Evolutionary conservation across 2,888 invertebrate genomes (phyloP).

Genomic region (Pollenia labialis): DNA sequence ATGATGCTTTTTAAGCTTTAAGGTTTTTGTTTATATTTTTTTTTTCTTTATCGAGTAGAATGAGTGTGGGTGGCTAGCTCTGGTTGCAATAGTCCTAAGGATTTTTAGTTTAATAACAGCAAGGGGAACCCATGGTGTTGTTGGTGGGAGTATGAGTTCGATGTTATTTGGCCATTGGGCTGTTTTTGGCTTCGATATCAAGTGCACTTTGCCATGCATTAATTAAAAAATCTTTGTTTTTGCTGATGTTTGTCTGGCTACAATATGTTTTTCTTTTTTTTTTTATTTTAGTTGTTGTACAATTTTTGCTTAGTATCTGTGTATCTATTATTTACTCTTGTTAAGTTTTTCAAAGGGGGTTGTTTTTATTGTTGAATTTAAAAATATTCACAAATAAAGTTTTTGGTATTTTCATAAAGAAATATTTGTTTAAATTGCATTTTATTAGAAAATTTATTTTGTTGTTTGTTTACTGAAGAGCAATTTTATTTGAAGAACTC

Average conservation of each 20-base stretch:
- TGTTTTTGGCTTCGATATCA: slow-evolving; percentile 71
- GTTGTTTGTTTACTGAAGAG: background rate
- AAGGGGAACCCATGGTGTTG: background rate
- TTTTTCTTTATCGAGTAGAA: background rate
- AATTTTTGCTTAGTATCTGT: slow-evolving; percentile 38
- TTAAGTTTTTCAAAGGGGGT: slow-evolving; percentile 35
- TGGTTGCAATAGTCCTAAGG: slow-evolving; percentile 52
- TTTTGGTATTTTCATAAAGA: slow-evolving; percentile 16
- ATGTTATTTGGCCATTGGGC: slow-evolving; percentile 70
- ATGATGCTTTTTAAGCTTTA: slow-evolving; percentile 48
- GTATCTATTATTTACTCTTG: slow-evolving; percentile 24
- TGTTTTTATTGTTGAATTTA: slow-evolving; percentile 6
- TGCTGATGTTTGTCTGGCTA: slow-evolving; percentile 54
- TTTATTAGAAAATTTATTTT: slow-evolving; percentile 3
- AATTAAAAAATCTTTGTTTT: slow-evolving; percentile 66
- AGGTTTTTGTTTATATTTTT: background rate
- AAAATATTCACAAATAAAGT: slow-evolving; percentile 22
- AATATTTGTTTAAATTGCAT: slow-evolving; percentile 36
- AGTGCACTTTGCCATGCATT: slow-evolving; percentile 73
- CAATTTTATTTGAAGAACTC: slow-evolving; percentile 5
- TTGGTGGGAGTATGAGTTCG: slow-evolving; percentile 13
- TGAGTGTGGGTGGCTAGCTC: slow-evolving; percentile 5
- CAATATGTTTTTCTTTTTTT: slow-evolving; percentile 53
- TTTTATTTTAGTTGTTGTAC: slow-evolving; percentile 41
- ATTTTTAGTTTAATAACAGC: slow-evolving; percentile 23